Base-by-base conservation (phyloP, 2,113 vertebrate genomes). In the Bucco capensis region DNA sequence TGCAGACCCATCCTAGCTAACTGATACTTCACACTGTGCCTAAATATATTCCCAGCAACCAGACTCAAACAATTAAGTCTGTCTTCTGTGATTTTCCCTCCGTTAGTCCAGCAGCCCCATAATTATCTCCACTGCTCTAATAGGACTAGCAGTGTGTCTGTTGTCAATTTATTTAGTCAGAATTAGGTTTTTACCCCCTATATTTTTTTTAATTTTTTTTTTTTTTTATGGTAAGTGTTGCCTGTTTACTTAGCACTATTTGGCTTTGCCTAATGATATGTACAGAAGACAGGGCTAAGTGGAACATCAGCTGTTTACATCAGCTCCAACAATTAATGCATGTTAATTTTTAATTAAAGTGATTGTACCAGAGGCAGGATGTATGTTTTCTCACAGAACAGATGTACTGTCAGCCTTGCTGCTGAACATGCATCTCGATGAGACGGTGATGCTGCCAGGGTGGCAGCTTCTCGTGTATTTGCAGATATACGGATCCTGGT, bases 261-360 rank as follows among this genome's bases (percentile, higher is more conserved):
- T 97, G 97, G 96, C 96, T 97, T 98, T 97, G 98, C 96, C 97
- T 98, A 98, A 98, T 98, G 98, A 97, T 98, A 98, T 98, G 98
- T 99, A 98, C 98, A 98, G 98, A 98, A 98, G 98, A 98, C 97
- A 97, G 97, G 97, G 98, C 98, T 98, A 98, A 98, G 98, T 99
- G 98, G 98, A 98, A 98, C 98, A 98, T 99, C 99, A 98, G 98
- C 98, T 98, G 98, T 98, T 99, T 98, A 98, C 98, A 98, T 98
- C 98, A 98, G 98, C 98, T 98, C 97, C 98, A 98, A 98, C 98
- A 99, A 99, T 99, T 99, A 99, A 99, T 98, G 98, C 98, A 98
- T 98, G 98, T 99, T 99, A 99, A 99, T 98, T 99, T 98, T 99
- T 99, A 98, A 99, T 99, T 98, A 99, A 98, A 97, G 97, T 98